Percentiles rank a stretch among this genome's conserved stretches.
Evolutionary conservation across 1,140 invertebrate species (phyloP).

Genomic region (Tyrophagus putrescentiae): DNA sequence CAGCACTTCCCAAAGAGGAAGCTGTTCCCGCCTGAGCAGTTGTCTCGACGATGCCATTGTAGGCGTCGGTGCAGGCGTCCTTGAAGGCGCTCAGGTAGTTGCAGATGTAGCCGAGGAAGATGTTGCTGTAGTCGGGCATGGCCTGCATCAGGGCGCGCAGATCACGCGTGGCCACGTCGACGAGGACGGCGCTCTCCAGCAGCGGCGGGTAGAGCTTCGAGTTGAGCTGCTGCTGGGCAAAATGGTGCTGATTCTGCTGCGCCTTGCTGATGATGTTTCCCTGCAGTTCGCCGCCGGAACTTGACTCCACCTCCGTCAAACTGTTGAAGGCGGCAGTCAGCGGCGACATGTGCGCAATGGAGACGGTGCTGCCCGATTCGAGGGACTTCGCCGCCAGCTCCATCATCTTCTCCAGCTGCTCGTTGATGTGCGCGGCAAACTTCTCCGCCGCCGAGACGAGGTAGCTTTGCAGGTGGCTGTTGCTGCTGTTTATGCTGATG

Average conservation of each 20-base stretch:
- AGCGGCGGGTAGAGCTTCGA: conserved; percentile 40
- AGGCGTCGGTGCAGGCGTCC: conserved; percentile 57
- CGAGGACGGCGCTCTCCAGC: conserved; percentile 51
- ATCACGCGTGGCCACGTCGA: conserved; percentile 52
- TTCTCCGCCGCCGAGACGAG: conserved; percentile 57
- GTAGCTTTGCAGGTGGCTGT: conserved; percentile 52
- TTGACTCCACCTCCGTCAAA: not conserved
- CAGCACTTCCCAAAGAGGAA: too few relatives aligned
- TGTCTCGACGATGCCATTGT: conserved; percentile 54
- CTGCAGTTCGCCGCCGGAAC: too few relatives aligned
- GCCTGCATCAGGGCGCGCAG: conserved; percentile 51
- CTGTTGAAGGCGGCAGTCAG: not conserved
- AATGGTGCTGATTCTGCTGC: conserved; percentile 31
- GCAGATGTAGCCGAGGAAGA: conserved; percentile 51
- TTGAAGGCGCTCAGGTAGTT: conserved; percentile 53
- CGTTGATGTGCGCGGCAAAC: conserved; percentile 36
- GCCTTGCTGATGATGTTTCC: not conserved
- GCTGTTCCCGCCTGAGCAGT: conserved; percentile 60
- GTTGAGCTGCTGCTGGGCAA: conserved; percentile 49
- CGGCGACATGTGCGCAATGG: not conserved
- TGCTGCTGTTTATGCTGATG: conserved; percentile 40
- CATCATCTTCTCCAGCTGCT: conserved; percentile 29
- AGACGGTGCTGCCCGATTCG: conserved; percentile 34
- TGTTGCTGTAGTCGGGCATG: conserved; percentile 51
- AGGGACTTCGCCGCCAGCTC: conserved; percentile 51